These are phyloP conservation scores for Gnathonemus echidnorhynchus DNA, from an alignment of 2,113 vertebrate species.

Conservation along the genomic window DNA sequence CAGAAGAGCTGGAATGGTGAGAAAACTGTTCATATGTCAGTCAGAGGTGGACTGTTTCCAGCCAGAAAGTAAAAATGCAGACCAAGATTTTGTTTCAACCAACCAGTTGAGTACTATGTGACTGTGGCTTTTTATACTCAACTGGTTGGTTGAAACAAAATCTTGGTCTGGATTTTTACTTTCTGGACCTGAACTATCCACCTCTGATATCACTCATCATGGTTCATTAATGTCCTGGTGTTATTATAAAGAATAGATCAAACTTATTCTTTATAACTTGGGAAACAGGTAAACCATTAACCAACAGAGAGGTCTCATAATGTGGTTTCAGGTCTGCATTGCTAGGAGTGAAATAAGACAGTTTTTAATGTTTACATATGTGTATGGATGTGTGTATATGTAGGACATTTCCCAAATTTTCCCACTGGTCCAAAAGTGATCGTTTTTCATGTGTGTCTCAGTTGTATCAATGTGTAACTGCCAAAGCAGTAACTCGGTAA, in stretches of 20 bases:
- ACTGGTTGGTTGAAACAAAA: not conserved
- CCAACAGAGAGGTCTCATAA: not conserved
- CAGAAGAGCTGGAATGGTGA: constrained; percentile 90
- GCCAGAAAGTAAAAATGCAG: not conserved
- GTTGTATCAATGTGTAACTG: not conserved
- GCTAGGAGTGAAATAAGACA: not conserved
- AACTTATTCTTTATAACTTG: not conserved
- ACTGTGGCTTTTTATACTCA: not conserved
- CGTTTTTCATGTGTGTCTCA: not conserved
- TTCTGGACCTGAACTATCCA: not conserved
- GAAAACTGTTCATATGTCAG: constrained; percentile 22
- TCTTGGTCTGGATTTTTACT: not conserved
- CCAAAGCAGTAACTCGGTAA: not conserved
- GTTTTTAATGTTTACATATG: not conserved
- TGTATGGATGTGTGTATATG: not conserved
- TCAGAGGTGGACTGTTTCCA: not conserved
- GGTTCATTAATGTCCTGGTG: not conserved
- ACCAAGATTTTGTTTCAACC: not conserved
- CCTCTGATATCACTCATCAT: not conserved
- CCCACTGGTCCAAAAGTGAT: not conserved
- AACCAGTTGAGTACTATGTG: not conserved
- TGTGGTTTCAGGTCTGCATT: not conserved
- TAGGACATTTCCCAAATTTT: not conserved
- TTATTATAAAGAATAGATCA: not conserved
- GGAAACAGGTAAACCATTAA: not conserved